Evolutionary conservation across 1,140 invertebrate genomes (phyloP), one percentile per base, ranked within the genome.

Genomic region (Apis dorsata): DNA sequence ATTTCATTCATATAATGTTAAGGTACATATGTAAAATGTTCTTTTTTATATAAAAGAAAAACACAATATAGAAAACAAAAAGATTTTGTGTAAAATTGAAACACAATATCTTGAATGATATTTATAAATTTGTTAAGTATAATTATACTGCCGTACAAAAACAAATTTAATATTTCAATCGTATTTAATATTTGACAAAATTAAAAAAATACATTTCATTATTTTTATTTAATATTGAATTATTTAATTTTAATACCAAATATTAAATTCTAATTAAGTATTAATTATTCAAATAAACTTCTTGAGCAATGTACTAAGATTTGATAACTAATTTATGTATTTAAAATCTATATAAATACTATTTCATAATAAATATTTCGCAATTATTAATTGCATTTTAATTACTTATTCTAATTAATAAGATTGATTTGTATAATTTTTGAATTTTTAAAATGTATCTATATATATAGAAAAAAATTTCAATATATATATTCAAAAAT

Each of bases 271-370:
- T 80, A 77, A 68, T 69, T 62, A 71, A 79, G n/a, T 66, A 71
- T 28, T 44, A 44, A n/a, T 24, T 51, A 57, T 65, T 78, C 62
- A 53, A 69, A 77, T 63, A 59, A 65, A 81, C 24, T 69, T 72
- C 51, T 73, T 74, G 75, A 84, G 12, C 34, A 86, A 65, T 59
- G 34, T 84, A 86, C 15, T 62, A 51, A 81, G 51, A 63, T 88
- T 88, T 86, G 82, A 83, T 86, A 86, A 83, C 78, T 86, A 86
- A 83, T 81, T 86, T 81, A 84, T 86, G 62, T 86, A 86, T 70
- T 72, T 28, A 79, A 80, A 74, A 59, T 79, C 62, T 51, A 80
- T 66, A 86, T 72, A 86, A 59, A 68, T 71, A 81, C 13, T 76
- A 84, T 80, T 84, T 86, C 73, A 60, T 87, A 87, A 87, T 87